Conservation (phyloP, 2,113 vertebrate species). For the Phyllopteryx taeniolatus region DNA sequence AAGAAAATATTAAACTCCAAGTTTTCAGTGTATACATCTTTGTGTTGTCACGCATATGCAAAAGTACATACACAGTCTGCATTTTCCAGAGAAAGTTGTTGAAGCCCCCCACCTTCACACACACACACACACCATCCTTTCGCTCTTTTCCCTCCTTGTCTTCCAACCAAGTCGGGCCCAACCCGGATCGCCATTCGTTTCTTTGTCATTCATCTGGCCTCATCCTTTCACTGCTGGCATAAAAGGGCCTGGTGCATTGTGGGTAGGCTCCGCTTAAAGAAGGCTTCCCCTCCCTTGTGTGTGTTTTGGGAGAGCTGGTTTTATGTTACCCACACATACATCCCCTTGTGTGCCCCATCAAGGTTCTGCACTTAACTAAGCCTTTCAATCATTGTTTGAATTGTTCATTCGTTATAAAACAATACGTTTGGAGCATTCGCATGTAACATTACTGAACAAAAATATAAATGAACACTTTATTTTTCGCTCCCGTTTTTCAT, state of each 20-base stretch:
- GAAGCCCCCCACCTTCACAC: constrained; percentile 21
- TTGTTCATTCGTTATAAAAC: neutral
- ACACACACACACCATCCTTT: constrained; percentile 5
- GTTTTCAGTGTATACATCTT: constrained; percentile 69
- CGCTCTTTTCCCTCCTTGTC: constrained; percentile 49
- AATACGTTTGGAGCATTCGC: neutral
- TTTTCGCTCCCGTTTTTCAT: no score
- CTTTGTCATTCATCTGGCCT: constrained; percentile 79
- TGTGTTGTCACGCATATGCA: constrained; percentile 33
- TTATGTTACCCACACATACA: constrained; percentile 77
- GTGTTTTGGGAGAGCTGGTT: constrained; percentile 69
- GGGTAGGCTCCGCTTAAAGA: constrained; percentile 74
- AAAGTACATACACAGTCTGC: neutral
- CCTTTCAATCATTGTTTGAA: neutral
- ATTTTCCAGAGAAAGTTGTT: constrained; percentile 52
- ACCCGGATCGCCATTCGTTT: constrained; percentile 69
- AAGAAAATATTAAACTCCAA: constrained; percentile 81
- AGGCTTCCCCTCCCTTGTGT: constrained; percentile 64
- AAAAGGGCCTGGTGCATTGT: constrained; percentile 74
- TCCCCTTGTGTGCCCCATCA: constrained; percentile 29
- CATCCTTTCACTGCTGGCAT: constrained; percentile 80
- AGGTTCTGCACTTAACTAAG: neutral
- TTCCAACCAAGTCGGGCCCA: constrained; percentile 56
- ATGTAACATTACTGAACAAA: no score
- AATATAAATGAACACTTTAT: no score